A percentile compares a stretch with the other conserved stretches of the same genome.
phyloP scores from a whole-genome alignment of 2,888 invertebrate species.

The Megamerina dolium region DNA sequence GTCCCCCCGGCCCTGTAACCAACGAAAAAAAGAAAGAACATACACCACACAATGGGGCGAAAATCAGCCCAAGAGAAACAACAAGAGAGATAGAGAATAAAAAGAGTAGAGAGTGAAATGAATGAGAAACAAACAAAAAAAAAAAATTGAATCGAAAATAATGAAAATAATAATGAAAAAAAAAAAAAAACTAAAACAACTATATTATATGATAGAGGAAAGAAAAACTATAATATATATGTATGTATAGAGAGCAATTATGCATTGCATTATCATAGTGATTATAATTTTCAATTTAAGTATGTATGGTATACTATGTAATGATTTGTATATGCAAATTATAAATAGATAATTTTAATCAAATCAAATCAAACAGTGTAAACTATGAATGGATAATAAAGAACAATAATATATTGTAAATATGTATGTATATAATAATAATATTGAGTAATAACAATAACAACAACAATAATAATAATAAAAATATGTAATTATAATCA shows the following conservation, averaged over 20 bases:
- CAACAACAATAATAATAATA: too few species aligned
- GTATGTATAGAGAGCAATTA: neutral
- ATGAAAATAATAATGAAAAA: conserved; percentile 21
- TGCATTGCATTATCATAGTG: too few species aligned
- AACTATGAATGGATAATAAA: too few species aligned
- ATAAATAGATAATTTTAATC: too few species aligned
- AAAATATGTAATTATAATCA: too few species aligned
- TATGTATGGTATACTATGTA: too few species aligned
- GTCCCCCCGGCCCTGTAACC: conserved; percentile 48
- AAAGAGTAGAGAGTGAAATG: conserved; percentile 11
- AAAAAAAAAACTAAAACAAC: conserved; percentile 19
- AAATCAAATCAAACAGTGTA: too few species aligned
- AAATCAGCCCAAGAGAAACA: conserved; percentile 48
- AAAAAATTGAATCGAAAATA: conserved; percentile 12
- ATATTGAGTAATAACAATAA: too few species aligned
- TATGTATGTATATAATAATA: too few species aligned
- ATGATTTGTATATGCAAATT: too few species aligned
- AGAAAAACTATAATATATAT: conserved; percentile 15
- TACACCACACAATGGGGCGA: conserved; percentile 49
- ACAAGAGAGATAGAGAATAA: conserved; percentile 17
- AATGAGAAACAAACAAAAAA: conserved; percentile 16
- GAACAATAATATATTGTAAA: too few species aligned
- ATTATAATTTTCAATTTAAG: too few species aligned
- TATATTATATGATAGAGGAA: conserved; percentile 20
- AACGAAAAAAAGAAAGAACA: conserved; percentile 47